Conservation (phyloP, 2,797 vertebrate genomes). For the Chelonia mydas region DNA sequence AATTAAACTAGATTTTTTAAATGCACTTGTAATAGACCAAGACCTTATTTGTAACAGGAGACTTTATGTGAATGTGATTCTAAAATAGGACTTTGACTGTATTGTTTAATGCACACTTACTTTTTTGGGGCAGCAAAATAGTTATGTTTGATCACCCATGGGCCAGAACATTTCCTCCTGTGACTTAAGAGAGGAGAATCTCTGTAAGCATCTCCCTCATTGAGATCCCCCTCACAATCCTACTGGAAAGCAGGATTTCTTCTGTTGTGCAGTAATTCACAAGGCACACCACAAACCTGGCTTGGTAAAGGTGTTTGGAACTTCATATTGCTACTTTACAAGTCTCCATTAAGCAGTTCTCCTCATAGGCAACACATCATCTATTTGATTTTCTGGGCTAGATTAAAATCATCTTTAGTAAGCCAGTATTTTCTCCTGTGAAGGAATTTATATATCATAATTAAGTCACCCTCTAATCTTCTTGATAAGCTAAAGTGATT, state of each 20-base stretch:
- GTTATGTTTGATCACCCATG: neutral
- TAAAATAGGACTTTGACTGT: neutral
- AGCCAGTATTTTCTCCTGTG: neutral
- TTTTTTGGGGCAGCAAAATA: neutral
- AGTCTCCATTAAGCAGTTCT: too few relatives aligned
- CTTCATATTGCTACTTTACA: too few relatives aligned
- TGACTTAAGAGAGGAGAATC: neutral
- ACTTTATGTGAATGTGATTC: neutral
- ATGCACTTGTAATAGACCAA: neutral
- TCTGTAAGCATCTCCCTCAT: neutral
- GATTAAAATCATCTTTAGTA: neutral
- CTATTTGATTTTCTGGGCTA: neutral
- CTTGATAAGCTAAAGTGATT: neutral
- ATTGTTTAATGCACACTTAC: rapidly evolving
- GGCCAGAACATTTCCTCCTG: neutral
- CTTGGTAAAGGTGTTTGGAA: too few relatives aligned
- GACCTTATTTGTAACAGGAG: neutral
- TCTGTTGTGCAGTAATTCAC: neutral
- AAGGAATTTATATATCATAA: neutral
- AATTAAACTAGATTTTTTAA: neutral
- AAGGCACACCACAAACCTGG: neutral
- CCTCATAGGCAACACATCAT: neutral
- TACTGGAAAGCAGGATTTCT: neutral
- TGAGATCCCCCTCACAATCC: neutral
- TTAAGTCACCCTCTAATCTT: neutral